Conservation (phyloP, 2,797 vertebrate genomes). For the Pelochelys cantorii region DNA sequence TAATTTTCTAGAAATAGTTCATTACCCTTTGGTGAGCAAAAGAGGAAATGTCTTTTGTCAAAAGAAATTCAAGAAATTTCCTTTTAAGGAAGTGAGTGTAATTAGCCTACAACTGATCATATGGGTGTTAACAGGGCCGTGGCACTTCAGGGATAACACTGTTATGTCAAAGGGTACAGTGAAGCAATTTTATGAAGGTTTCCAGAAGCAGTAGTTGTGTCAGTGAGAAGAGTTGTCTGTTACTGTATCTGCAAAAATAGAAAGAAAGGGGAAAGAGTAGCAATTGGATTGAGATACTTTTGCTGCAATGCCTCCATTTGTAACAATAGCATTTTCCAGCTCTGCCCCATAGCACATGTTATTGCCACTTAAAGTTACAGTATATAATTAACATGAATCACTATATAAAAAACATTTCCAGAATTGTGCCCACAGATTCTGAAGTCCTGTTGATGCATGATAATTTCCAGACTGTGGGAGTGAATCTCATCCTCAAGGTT, state of each 20-base stretch:
- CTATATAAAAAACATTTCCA: neutral
- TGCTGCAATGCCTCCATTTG: neutral
- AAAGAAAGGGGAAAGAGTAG: neutral
- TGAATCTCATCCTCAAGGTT: neutral
- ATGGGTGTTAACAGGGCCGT: neutral
- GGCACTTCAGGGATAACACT: neutral
- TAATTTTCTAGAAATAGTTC: constrained; percentile 50
- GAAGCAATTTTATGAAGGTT: neutral
- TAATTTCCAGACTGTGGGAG: neutral
- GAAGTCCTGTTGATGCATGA: neutral
- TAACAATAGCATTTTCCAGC: neutral
- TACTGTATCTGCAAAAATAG: neutral
- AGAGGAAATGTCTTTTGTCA: neutral
- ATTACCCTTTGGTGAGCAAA: neutral
- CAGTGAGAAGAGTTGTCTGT: neutral
- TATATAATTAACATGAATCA: neutral
- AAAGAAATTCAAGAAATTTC: constrained; percentile 3
- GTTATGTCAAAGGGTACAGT: neutral
- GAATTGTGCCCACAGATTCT: neutral
- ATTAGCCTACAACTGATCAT: constrained; percentile 7
- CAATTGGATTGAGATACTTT: neutral
- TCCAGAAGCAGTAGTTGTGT: neutral
- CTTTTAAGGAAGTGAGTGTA: constrained; percentile 10
- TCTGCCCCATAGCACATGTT: neutral
- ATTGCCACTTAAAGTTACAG: neutral